These are phyloP conservation scores for Agrypnus murinus DNA, from an alignment of 2,888 invertebrate species.

Conservation along the genomic window DNA sequence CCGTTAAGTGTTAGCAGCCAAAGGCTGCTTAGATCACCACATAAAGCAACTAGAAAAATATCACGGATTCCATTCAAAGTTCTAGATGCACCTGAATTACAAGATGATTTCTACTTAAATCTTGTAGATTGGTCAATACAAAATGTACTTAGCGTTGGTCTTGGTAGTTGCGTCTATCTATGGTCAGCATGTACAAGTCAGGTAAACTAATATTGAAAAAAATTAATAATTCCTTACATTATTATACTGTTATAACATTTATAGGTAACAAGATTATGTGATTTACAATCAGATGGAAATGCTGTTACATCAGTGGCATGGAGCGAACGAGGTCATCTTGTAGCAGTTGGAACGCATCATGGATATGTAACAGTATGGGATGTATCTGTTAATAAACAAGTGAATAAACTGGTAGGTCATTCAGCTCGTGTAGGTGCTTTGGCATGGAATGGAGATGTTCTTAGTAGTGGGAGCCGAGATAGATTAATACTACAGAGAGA, in stretches of 20 bases:
- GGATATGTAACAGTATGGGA: constrained; percentile 99
- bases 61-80: constrained; percentile 99
- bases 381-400: constrained; percentile 93
- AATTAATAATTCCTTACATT: not conserved
- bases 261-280: constrained; percentile 94
- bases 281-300: constrained; percentile 90
- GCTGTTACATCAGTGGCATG: constrained; percentile 99
- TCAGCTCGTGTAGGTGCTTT: constrained; percentile 94
- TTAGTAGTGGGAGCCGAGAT: constrained; percentile 97
- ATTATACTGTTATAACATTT: constrained; percentile 21
- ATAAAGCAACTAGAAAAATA: constrained; percentile 98
- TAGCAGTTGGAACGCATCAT: constrained; percentile 98
- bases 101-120: constrained; percentile 99
- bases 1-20: constrained; percentile 97
- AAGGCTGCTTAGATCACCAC: constrained; percentile 92
- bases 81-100: constrained; percentile 95
- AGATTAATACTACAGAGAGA: constrained; percentile 95
- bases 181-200: constrained; percentile 99
- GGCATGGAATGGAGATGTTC: constrained; percentile 98
- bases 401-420: constrained; percentile 93
- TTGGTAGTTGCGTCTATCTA: constrained; percentile 97
- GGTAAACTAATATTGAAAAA: constrained; percentile 67
- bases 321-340: constrained; percentile 97
- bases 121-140: constrained; percentile 99
- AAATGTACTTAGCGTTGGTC: constrained; percentile 97